Evolutionary conservation across 2,113 vertebrate species (phyloP).

Genomic region (Lamprotornis superbus): DNA sequence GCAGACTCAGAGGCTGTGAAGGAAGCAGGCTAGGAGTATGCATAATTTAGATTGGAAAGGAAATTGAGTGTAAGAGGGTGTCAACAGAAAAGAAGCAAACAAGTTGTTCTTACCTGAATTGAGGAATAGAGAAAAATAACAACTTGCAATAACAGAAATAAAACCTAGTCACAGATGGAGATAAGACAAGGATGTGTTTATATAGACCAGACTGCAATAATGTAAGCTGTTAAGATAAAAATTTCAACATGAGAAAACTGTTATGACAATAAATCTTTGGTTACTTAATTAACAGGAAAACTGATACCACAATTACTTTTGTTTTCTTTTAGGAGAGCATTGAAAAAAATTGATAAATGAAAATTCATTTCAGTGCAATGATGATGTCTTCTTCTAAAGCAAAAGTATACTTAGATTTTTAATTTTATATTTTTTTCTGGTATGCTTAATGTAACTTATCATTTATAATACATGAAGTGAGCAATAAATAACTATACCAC

Average conservation of each 20-base stretch:
- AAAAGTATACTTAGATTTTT: not conserved
- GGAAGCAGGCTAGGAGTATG: not conserved
- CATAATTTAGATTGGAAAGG: not conserved
- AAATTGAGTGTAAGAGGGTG: not conserved
- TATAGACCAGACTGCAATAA: not conserved
- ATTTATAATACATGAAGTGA: not conserved
- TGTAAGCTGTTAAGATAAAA: slow-evolving; percentile 42
- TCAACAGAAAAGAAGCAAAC: not conserved
- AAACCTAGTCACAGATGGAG: slow-evolving; percentile 27
- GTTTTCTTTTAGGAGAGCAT: not conserved
- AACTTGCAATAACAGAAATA: not conserved
- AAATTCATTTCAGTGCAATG: not conserved
- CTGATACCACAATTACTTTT: not conserved
- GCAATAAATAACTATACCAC: not conserved
- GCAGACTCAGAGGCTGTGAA: not conserved
- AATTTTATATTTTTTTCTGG: not conserved
- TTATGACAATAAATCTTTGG: slow-evolving; percentile 35
- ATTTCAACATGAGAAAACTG: slow-evolving; percentile 33
- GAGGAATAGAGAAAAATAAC: not conserved
- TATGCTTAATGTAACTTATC: not conserved
- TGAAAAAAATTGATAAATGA: not conserved
- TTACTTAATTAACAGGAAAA: slow-evolving; percentile 32
- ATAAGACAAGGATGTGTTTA: not conserved
- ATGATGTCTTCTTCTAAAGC: not conserved
- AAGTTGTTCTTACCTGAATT: not conserved